phyloP scores from a whole-genome alignment of 1,140 invertebrate genomes.

The Euura saliciscinereae region DNA sequence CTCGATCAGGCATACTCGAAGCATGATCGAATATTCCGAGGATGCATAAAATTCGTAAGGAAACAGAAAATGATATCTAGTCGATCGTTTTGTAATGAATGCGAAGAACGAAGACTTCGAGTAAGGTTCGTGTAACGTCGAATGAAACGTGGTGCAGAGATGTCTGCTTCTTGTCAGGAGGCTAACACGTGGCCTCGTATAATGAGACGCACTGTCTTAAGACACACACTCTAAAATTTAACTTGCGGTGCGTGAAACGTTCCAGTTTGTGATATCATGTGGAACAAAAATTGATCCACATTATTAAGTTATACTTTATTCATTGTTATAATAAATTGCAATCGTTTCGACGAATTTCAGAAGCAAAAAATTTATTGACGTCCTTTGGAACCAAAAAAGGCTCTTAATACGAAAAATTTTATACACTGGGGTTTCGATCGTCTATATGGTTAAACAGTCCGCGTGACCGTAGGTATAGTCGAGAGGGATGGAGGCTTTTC shows the following conservation, averaged over 20 bases:
- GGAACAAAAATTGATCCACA: not conserved
- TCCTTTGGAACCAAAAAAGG: not conserved
- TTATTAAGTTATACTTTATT: no score
- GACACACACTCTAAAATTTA: conserved; percentile 1
- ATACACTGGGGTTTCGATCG: no score
- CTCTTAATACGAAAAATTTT: no score
- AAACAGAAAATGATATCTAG: no score
- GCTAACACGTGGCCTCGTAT: not conserved
- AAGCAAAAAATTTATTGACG: not conserved
- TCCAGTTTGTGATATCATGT: not conserved
- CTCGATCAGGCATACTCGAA: not conserved
- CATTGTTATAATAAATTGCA: no score
- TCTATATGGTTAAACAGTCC: not conserved
- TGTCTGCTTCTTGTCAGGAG: not conserved
- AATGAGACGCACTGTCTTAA: not conserved
- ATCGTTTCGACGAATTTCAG: not conserved
- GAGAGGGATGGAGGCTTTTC: not conserved
- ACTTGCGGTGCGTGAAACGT: no score
- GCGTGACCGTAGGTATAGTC: not conserved
- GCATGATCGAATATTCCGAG: not conserved
- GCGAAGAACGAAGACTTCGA: no score
- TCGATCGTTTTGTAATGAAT: no score
- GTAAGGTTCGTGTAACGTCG: no score
- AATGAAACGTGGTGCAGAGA: not conserved
- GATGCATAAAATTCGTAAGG: not conserved